Evolutionary conservation across 2,797 vertebrate species (phyloP), one percentile per base, ranked within the genome.

Genomic region (Sebastes trivittatus): DNA sequence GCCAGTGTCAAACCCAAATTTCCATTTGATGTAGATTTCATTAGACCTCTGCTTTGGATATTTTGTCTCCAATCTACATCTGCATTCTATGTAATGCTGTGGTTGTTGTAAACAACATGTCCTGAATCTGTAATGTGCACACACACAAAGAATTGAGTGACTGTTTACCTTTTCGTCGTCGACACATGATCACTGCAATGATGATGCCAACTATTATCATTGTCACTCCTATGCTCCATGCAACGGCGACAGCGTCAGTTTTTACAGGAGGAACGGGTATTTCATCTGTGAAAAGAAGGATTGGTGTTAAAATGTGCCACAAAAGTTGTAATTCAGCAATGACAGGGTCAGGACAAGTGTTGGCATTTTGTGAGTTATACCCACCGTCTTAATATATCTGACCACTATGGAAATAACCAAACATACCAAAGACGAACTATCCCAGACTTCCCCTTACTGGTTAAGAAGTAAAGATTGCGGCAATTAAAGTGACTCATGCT

Each of bases 391-490:
- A 49, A 42, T 13, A 29, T 29, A 3, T 75, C 36, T 65, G 30
- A n/a, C 73, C 72, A 60, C 65, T 27, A 2, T 86, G 89, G 90
- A 94, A 94, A 93, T 69, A 91, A 93, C 92, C 90, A 85, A 81
- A 87, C 20, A 78, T 71, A 70, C 89, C 80, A 52, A 38, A 22
- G 18, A 13, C 1, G 34, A 30, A 64, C 1, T 0, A 11, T 3
- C 25, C 3, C 4, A 25, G 69, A 90, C 85, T 91, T 91, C 88
- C 85, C 5, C 74, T 82, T 78, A 11, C 0, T 80, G 56, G 65
- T 74, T 18, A 81, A 75, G 11, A 62, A 2, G 23, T 18, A 5
- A 11, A 20, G 32, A 16, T 16, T 7, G 4, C 7, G 6, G 11
- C 34, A 62, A 5, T 52, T 30, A 10, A 61, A 59, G 8, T 29